Conservation (phyloP, 1,140 invertebrate genomes). For the Periplaneta americana region DNA sequence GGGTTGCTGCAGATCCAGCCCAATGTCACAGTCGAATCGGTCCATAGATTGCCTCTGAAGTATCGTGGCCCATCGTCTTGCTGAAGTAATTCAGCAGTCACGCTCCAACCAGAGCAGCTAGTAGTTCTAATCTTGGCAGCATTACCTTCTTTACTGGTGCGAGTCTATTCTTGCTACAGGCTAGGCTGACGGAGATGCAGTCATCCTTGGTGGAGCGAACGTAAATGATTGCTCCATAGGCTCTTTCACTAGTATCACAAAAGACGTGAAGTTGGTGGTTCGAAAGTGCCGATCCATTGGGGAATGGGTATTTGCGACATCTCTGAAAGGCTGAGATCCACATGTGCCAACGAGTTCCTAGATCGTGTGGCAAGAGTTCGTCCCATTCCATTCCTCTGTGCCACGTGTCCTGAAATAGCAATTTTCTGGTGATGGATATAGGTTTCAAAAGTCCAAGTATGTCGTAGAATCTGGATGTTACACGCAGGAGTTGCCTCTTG, state of each 20-base stretch:
- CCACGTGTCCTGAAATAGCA: slow-evolving; percentile 3
- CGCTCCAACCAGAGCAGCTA: background rate
- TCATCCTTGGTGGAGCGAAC: background rate
- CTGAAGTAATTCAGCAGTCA: background rate
- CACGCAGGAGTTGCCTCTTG: background rate
- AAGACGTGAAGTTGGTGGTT: background rate
- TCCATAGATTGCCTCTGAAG: background rate
- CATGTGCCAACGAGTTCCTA: background rate
- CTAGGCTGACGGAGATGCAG: too few species aligned
- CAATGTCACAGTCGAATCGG: background rate
- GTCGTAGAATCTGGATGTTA: background rate
- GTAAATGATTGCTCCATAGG: background rate
- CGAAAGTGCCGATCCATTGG: background rate
- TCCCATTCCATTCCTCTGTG: background rate
- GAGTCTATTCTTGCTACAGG: background rate
- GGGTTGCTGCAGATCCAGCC: background rate
- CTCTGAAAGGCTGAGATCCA: background rate
- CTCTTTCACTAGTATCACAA: background rate
- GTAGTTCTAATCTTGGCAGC: background rate
- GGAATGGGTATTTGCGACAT: background rate
- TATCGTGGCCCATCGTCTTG: background rate
- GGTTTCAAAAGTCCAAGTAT: background rate
- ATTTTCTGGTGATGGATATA: background rate
- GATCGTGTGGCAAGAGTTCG: background rate
- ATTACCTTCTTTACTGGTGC: background rate